Conservation (phyloP, 2,797 vertebrate genomes). For the Psittacula derbiana region DNA sequence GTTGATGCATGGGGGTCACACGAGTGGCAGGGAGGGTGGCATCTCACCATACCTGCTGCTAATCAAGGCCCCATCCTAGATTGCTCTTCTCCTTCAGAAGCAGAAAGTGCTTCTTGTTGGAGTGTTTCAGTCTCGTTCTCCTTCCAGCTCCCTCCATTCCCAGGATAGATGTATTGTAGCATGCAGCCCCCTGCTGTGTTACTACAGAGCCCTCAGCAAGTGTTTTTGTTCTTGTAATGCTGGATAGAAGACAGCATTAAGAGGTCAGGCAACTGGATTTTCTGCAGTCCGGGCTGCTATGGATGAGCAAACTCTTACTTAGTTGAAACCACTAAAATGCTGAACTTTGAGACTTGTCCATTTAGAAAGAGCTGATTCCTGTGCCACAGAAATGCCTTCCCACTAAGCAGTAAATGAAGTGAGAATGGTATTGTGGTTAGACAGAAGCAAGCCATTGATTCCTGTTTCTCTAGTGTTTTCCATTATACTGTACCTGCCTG, state of each 20-base stretch:
- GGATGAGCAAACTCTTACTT: conserved; percentile 52
- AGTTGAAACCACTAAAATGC: conserved; percentile 27
- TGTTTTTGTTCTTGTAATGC: conserved; percentile 23
- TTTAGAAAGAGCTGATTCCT: conserved; percentile 41
- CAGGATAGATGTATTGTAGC: background rate
- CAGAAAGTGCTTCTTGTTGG: background rate
- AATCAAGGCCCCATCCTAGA: background rate
- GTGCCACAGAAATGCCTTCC: conserved; percentile 22
- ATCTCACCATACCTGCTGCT: background rate
- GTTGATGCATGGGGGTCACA: background rate
- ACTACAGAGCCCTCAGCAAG: background rate
- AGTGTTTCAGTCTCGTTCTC: background rate
- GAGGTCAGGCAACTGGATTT: conserved; percentile 55
- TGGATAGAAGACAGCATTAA: conserved; percentile 24
- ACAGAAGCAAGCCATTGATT: conserved; percentile 16
- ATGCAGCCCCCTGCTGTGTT: background rate
- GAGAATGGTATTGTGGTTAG: conserved; percentile 19
- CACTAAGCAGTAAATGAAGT: conserved; percentile 62
- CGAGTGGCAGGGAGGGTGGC: background rate
- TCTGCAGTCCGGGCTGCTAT: conserved; percentile 28
- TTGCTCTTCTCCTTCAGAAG: background rate
- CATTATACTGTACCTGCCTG: background rate
- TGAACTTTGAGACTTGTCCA: conserved; percentile 44
- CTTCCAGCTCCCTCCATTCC: background rate
- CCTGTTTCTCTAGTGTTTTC: background rate